Percentiles rank a stretch among this genome's conserved stretches.
These are phyloP conservation scores for Pogonus chalceus DNA, from an alignment of 1,140 invertebrate species.

Conservation along the genomic window DNA sequence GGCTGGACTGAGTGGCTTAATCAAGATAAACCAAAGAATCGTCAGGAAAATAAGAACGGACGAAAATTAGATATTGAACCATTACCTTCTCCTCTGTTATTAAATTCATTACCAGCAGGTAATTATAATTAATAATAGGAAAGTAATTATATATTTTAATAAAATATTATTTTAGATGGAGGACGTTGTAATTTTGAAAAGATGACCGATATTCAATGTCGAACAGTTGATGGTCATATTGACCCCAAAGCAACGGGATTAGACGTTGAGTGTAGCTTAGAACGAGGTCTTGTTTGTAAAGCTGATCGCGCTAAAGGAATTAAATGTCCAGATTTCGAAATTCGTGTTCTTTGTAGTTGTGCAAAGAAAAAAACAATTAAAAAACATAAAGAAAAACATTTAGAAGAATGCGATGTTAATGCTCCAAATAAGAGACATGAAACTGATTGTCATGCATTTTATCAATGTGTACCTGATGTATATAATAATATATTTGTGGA, in stretches of 20 bases:
- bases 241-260: slow-evolving; percentile 56
- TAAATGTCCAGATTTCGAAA: slow-evolving; percentile 59
- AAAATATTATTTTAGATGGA: slow-evolving; percentile 32
- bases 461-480: slow-evolving; percentile 41
- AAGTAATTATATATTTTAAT: slow-evolving; percentile 15
- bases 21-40: slow-evolving; percentile 38
- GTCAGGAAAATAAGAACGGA: slow-evolving; percentile 15
- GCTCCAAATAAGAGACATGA: slow-evolving; percentile 39
- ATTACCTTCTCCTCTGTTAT: slow-evolving; percentile 34
- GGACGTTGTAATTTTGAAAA: slow-evolving; percentile 44
- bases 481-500: slow-evolving; percentile 37
- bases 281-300: slow-evolving; percentile 58
- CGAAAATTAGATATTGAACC: slow-evolving; percentile 48
- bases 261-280: slow-evolving; percentile 62
- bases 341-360: slow-evolving; percentile 59
- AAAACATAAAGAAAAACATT: slow-evolving; percentile 7
- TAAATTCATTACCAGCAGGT: neutral
- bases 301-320: slow-evolving; percentile 26
- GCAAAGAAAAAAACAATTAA: slow-evolving; percentile 6
- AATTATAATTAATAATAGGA: slow-evolving; percentile 4
- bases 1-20: slow-evolving; percentile 74
- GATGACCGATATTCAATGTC: slow-evolving; percentile 65
- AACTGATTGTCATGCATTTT: slow-evolving; percentile 48
- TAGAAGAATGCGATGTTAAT: slow-evolving; percentile 33
- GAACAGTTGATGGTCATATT: slow-evolving; percentile 50